Percentiles rank a stretch among this genome's conserved stretches.
Evolutionary conservation across 2,797 vertebrate genomes (phyloP).

Genomic region (Leuciscus waleckii): DNA sequence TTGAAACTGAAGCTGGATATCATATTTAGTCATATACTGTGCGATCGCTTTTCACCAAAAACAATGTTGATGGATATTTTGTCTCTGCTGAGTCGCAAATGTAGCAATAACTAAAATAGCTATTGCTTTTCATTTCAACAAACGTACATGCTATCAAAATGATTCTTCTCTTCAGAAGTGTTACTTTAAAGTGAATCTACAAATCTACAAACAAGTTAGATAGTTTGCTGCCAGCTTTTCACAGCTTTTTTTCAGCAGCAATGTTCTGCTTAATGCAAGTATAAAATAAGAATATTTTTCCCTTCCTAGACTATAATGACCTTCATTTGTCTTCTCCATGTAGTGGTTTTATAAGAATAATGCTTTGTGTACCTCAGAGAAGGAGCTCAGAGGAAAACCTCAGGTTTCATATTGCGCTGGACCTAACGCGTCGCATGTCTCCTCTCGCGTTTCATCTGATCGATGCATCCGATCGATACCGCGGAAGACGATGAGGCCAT

Average conservation of each 20-base stretch:
- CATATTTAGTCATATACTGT: background rate
- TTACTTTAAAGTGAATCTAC: background rate
- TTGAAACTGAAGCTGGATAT: conserved; percentile 6
- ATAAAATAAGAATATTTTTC: background rate
- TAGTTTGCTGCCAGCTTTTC: background rate
- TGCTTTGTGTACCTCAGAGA: conserved; percentile 56
- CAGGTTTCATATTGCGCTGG: conserved; percentile 57
- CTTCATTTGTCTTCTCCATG: conserved; percentile 63
- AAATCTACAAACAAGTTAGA: background rate
- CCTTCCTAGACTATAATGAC: conserved; percentile 51
- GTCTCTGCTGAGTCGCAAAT: background rate
- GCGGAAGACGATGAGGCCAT: conserved; percentile 59
- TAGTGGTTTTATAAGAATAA: conserved; percentile 56
- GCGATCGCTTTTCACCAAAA: background rate
- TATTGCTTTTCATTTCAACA: background rate
- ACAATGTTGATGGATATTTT: conserved; percentile 13
- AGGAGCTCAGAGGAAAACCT: conserved; percentile 43
- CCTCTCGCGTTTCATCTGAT: conserved; percentile 62
- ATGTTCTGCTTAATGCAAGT: background rate
- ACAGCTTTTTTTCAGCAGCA: background rate
- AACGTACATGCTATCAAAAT: background rate
- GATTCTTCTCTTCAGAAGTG: background rate
- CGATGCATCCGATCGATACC: conserved; percentile 62
- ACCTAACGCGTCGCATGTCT: conserved; percentile 48
- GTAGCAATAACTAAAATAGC: background rate